Evolutionary conservation across 2,113 vertebrate genomes (phyloP), one percentile per base, ranked within the genome.

Genomic region (Pavo muticus): DNA sequence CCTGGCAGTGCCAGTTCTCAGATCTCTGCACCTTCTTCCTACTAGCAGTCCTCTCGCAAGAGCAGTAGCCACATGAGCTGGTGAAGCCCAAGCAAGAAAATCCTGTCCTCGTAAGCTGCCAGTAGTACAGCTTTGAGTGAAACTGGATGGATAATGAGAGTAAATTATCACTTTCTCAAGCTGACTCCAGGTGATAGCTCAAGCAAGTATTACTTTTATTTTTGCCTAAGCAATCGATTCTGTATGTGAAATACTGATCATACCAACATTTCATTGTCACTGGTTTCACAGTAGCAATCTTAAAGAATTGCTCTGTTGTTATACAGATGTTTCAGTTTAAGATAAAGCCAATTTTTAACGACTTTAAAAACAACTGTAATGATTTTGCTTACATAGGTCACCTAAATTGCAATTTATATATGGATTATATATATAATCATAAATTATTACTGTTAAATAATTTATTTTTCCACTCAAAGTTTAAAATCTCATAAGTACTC

Each of bases 141-240:
- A 94, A 82, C 40, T 57, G 18, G 35, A 70, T 76, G 54, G n/a
- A 10, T 79, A 72, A 45, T 75, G 37, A 75, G 24, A 61, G 30
- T 75, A 93, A 84, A 87, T 87, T 59, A 52, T 39, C 40, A 69
- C 57, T 74, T 90, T 81, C 52, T 90, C 39, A 74, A 80, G 45
- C 23, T 48, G 90, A 48, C 25, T 81, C 35, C 57, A 82, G 80
- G 25, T 82, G 27, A 48, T 17, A 92, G 18, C 69, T 82, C 63
- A 61, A 75, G 61, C 14, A 50, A 83, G 9, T 45, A 13, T 42
- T 91, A 84, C 92, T 91, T 87, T 20, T 81, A 40, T 59, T 56
- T 84, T 76, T 65, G 57, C n/a, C 61, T 59, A 54, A 74, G 24
- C 27, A 24, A 39, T 70, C 5, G 23, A 59, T 59, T 20, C 56